Base-by-base conservation (phyloP, 92 coral and sea anemone genomes). In the Galaxea fascicularis region DNA sequence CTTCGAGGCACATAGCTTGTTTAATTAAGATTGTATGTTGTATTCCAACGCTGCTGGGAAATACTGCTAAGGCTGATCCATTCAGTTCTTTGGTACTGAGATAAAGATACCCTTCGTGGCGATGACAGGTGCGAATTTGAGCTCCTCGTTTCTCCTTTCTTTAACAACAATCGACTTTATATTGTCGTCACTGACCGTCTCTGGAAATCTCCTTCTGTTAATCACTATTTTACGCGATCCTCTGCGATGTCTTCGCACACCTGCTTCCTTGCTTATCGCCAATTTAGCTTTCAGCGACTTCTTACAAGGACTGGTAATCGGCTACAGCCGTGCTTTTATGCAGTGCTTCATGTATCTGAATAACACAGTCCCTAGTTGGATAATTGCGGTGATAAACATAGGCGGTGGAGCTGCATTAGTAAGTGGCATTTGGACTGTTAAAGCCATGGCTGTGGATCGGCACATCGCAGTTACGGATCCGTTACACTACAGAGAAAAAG, bases 201-300 rank as follows among this genome's bases (percentile, higher is more conserved):
- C 15, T 11, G 80, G 80, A 20, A 75, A 75, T 35, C 47, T 35
- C 13, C 67, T 75, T n/a, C 52, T 75, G 10, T 51, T 75, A 26
- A 56, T 15, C 0, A 75, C 67, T 4, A 75, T 54, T 8, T 4
- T 54, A 5, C 39, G 18, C 0, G 67, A 75, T 59, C 80, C 80
- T 7, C 51, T 75, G 9, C 65, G 68, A 75, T 56, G 67, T 31
- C 80, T 75, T 30, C 80, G 80, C 10, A 75, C 80, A 30, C 80
- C 80, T 27, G 11, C 66, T 1, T n/a, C 66, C 4, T 75, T 28
- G 54, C 47, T 75, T 9, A 75, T 58, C 69, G 69, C 69, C 5
- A 76, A 76, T 60, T 31, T 76, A 26, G 51, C 80, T 56, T 35
- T 76, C 29, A 59, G 80, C 25, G 80, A 76, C 80, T 28, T 58